These are phyloP conservation scores for Felis chaus DNA, from an alignment of 2,113 vertebrate genomes.

Conservation along the genomic window DNA sequence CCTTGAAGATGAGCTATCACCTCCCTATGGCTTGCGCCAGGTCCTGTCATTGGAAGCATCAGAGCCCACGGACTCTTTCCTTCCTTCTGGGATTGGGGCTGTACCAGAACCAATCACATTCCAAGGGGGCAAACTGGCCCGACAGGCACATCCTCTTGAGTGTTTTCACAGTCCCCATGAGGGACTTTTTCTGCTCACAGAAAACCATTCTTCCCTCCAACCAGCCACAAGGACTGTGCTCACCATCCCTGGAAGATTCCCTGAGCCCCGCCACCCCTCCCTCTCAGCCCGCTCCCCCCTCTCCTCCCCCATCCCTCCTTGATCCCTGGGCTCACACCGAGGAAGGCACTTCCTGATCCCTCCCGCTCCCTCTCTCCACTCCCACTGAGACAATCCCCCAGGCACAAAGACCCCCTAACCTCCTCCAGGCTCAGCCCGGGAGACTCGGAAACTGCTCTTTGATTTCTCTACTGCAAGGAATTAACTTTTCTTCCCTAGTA, in stretches of 20 bases:
- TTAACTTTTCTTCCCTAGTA: constrained; percentile 62
- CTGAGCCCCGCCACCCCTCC: background rate
- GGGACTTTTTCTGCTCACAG: background rate
- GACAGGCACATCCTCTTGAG: background rate
- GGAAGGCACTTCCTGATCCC: constrained; percentile 52
- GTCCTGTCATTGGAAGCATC: background rate
- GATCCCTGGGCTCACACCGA: constrained; percentile 38
- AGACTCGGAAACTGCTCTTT: constrained; percentile 58
- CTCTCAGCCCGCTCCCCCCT: background rate
- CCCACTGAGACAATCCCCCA: constrained; percentile 72
- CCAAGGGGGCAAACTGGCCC: background rate
- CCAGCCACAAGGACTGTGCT: background rate
- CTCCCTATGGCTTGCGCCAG: background rate
- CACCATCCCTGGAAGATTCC: background rate
- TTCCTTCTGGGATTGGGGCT: background rate
- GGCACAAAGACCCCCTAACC: constrained; percentile 74
- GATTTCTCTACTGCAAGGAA: constrained; percentile 74
- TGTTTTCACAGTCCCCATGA: background rate
- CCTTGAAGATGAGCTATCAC: background rate
- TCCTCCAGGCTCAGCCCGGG: constrained; percentile 15
- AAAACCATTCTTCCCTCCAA: constrained; percentile 22
- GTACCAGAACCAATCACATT: constrained; percentile 24
- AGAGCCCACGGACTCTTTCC: background rate
- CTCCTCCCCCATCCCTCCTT: constrained; percentile 20
- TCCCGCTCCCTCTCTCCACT: background rate